These are phyloP conservation scores for Argya squamiceps DNA, from an alignment of 2,797 vertebrate genomes.

Conservation along the genomic window DNA sequence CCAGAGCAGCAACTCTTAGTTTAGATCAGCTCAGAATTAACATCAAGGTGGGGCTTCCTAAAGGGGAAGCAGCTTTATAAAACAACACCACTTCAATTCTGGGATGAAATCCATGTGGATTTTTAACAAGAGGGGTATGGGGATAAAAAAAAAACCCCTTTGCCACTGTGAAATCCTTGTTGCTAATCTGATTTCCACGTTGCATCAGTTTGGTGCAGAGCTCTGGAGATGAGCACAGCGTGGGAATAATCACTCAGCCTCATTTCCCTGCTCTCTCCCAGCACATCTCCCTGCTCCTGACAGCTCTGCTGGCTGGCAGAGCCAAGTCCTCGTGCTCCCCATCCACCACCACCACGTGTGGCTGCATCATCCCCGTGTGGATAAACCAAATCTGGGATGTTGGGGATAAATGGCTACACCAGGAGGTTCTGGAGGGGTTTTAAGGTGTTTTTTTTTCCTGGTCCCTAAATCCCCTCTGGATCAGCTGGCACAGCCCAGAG, in stretches of 20 bases:
- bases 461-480: fast-evolving
- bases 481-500: not conserved
- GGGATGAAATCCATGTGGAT: not conserved
- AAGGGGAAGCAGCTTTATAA: not conserved
- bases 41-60: not conserved
- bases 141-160: not conserved
- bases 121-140: not conserved
- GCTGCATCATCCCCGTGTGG: not conserved
- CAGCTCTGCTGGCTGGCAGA: slow-evolving; percentile 25
- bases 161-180: not conserved
- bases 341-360: not conserved
- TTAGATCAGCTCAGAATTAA: not conserved
- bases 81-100: not conserved
- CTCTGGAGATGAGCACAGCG: slow-evolving; percentile 1
- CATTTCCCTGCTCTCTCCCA: not conserved
- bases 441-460: not conserved
- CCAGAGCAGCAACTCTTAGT: fast-evolving
- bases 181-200: not conserved
- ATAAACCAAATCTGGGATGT: fast-evolving
- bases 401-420: fast-evolving
- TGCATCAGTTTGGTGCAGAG: slow-evolving; percentile 43
- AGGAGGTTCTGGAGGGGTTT: fast-evolving
- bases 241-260: slow-evolving; percentile 42
- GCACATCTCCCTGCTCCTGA: not conserved
- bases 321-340: not conserved